Conservation (phyloP, 1,140 invertebrate genomes). For the Tyrophagus putrescentiae region DNA sequence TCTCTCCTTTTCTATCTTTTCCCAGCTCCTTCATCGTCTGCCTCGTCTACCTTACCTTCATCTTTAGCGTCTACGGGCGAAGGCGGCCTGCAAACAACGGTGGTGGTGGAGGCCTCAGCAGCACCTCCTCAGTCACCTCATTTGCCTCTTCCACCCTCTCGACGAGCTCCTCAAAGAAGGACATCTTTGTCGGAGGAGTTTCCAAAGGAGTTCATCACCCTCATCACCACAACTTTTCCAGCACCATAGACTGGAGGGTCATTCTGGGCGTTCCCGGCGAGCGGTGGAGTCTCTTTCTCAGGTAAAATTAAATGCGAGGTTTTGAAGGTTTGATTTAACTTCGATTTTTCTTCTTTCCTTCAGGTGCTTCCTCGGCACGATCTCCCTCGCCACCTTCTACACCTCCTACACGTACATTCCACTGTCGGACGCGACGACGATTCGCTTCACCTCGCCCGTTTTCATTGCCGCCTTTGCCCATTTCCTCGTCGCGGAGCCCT, state of each 20-base stretch:
- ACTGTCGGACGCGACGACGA: conserved; percentile 42
- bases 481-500: conserved; percentile 40
- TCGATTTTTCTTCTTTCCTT: background rate
- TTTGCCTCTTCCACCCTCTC: too few species aligned
- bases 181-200: too few species aligned
- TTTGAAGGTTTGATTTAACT: background rate
- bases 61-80: background rate
- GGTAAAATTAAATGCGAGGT: background rate
- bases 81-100: background rate
- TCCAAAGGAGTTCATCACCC: too few species aligned
- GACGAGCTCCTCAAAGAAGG: too few species aligned
- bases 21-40: conserved; percentile 5
- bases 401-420: conserved; percentile 40
- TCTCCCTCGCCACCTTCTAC: conserved; percentile 19
- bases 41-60: background rate
- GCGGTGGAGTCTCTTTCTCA: conserved; percentile 2
- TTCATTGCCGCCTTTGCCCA: conserved; percentile 41
- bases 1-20: background rate
- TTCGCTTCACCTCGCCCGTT: conserved; percentile 42
- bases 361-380: conserved; percentile 23
- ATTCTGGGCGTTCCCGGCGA: conserved; percentile 7
- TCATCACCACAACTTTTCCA: too few species aligned
- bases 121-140: too few species aligned
- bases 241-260: background rate
- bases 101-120: too few species aligned